Evolutionary conservation across 1,140 invertebrate species (phyloP).

Genomic region (Pseudomyrmex gracilis): DNA sequence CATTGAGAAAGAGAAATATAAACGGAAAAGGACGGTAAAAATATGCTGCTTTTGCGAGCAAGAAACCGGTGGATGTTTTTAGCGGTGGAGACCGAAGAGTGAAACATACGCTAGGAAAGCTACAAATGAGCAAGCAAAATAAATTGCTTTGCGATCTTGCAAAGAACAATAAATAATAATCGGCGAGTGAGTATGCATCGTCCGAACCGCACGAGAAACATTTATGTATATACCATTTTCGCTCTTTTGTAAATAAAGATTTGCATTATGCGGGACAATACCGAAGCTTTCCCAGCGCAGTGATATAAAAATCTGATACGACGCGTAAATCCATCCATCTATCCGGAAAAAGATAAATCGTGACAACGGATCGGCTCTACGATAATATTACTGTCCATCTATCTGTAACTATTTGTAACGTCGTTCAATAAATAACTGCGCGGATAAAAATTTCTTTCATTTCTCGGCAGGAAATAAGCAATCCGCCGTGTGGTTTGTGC

Average conservation of each 20-base stretch:
- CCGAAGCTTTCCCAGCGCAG: neutral
- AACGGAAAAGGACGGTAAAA: constrained; percentile 16
- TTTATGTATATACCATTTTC: constrained; percentile 17
- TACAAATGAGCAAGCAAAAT: constrained; percentile 39
- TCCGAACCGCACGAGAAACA: constrained; percentile 5
- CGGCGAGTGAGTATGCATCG: neutral
- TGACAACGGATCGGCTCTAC: neutral
- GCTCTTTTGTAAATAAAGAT: constrained; percentile 49
- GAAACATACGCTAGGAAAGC: constrained; percentile 18
- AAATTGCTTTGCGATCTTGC: constrained; percentile 20
- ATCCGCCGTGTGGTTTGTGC: neutral
- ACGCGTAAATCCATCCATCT: constrained; percentile 28
- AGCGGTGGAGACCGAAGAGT: neutral
- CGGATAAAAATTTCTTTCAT: neutral
- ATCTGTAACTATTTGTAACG: constrained; percentile 24
- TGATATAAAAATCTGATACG: constrained; percentile 66
- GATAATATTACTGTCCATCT: constrained; percentile 43
- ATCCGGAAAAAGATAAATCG: constrained; percentile 40
- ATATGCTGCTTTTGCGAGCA: neutral
- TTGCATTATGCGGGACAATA: constrained; percentile 27
- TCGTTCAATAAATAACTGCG: constrained; percentile 15
- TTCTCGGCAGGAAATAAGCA: neutral
- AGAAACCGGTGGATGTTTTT: constrained; percentile 35
- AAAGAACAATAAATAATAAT: constrained; percentile 49
- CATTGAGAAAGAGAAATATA: constrained; percentile 19